Conservation (phyloP, 2,888 invertebrate genomes). For the Parnassius apollo region DNA sequence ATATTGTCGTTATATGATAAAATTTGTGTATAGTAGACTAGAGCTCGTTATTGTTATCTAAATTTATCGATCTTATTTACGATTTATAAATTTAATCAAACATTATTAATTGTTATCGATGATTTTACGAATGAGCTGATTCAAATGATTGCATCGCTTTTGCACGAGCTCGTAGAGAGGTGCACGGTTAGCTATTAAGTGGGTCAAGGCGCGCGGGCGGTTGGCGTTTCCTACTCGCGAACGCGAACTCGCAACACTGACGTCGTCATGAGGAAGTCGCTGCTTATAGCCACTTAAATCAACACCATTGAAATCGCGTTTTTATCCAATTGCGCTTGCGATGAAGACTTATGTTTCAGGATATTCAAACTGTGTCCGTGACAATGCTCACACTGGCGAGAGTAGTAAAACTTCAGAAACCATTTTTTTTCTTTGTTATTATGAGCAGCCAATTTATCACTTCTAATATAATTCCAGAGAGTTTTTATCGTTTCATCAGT, state of each 20-base stretch:
- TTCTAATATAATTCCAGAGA: too few relatives aligned
- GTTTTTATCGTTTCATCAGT: too few relatives aligned
- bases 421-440: too few relatives aligned
- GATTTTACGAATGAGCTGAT: slow-evolving; percentile 19
- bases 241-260: slow-evolving; percentile 15
- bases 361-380: background rate
- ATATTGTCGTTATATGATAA: too few relatives aligned
- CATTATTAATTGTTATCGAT: slow-evolving; percentile 9
- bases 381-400: background rate
- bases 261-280: slow-evolving; percentile 60
- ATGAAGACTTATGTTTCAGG: slow-evolving; percentile 17
- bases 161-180: slow-evolving; percentile 50
- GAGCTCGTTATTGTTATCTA: too few relatives aligned
- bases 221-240: slow-evolving; percentile 65
- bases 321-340: slow-evolving; percentile 19
- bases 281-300: slow-evolving; percentile 58
- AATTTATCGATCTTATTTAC: too few relatives aligned
- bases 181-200: slow-evolving; percentile 43
- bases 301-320: slow-evolving; percentile 43
- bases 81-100: too few relatives aligned
- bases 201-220: slow-evolving; percentile 72
- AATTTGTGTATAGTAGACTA: too few relatives aligned
- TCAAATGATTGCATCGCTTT: slow-evolving; percentile 43
- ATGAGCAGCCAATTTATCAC: too few relatives aligned
- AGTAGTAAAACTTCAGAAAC: background rate